Percentiles rank a stretch among this genome's conserved stretches.
These are phyloP conservation scores for Lymantria dispar DNA, from an alignment of 2,888 invertebrate species.

Conservation along the genomic window DNA sequence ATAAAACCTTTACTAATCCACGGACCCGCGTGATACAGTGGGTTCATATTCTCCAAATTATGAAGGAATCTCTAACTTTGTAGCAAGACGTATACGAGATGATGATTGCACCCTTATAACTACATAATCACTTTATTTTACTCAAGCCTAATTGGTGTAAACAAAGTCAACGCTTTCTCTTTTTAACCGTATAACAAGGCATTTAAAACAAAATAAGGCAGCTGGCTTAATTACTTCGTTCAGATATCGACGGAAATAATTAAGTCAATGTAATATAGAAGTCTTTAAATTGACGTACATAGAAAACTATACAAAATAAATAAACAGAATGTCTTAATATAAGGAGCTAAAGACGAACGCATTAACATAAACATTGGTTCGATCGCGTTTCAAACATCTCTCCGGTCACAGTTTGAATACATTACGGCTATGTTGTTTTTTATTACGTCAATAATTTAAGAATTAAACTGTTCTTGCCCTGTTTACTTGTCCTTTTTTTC, in stretches of 20 bases:
- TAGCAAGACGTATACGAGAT: no score
- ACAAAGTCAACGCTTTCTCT: neutral
- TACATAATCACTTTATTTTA: neutral
- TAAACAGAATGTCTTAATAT: conserved; percentile 68
- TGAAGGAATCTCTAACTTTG: no score
- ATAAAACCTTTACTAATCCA: no score
- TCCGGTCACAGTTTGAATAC: conserved; percentile 66
- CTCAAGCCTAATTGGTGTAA: neutral
- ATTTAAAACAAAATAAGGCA: conserved; percentile 3
- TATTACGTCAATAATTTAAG: conserved; percentile 71
- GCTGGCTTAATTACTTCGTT: conserved; percentile 10
- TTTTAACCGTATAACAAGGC: neutral
- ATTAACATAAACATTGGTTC: conserved; percentile 76
- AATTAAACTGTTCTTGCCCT: conserved; percentile 59
- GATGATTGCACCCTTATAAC: no score
- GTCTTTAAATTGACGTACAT: conserved; percentile 45
- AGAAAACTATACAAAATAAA: conserved; percentile 52
- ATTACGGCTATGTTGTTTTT: conserved; percentile 65
- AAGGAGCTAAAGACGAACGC: conserved; percentile 43
- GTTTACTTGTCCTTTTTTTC: conserved; percentile 36
- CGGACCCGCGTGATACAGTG: no score
- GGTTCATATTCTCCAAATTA: no score
- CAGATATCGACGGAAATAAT: conserved; percentile 28
- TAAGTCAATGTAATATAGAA: conserved; percentile 56
- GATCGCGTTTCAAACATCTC: conserved; percentile 59